Evolutionary conservation across 2,797 vertebrate genomes (phyloP).

Genomic region (Mormyrus proboscirostris): DNA sequence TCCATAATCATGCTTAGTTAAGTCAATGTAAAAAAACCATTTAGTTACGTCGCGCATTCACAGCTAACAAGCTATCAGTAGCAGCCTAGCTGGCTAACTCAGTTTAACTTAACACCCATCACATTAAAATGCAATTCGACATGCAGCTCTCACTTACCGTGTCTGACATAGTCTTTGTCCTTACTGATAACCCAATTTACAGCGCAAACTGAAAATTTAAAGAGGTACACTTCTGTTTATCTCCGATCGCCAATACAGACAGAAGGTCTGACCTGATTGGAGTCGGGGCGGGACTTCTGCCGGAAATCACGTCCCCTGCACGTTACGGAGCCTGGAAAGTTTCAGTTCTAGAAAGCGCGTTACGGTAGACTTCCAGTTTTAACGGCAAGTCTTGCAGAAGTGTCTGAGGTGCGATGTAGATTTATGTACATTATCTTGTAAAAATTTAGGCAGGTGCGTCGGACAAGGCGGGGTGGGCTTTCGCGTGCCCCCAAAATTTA

Average conservation of each 20-base stretch:
- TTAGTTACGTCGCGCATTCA: neutral
- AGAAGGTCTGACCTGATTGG: conserved; percentile 27
- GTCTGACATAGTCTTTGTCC: conserved; percentile 59
- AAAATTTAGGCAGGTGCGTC: neutral
- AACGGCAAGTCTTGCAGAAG: neutral
- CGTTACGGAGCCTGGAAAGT: neutral
- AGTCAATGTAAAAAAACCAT: neutral
- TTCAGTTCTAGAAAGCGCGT: neutral
- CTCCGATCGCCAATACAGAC: conserved; percentile 18
- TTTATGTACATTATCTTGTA: neutral
- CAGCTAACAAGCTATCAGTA: conserved; percentile 7
- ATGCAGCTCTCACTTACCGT: conserved; percentile 50
- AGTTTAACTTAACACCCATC: neutral
- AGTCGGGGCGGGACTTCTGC: conserved; percentile 28
- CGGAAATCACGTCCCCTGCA: neutral
- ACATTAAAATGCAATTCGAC: neutral
- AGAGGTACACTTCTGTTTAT: conserved; percentile 29
- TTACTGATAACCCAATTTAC: neutral
- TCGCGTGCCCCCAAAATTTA: neutral
- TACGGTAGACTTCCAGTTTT: neutral
- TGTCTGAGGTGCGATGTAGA: neutral
- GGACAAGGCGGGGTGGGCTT: neutral
- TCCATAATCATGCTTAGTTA: neutral
- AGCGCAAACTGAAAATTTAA: neutral
- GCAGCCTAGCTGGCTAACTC: neutral